Conservation (phyloP, 2,888 invertebrate species). For the Metopia argyrocephala region DNA sequence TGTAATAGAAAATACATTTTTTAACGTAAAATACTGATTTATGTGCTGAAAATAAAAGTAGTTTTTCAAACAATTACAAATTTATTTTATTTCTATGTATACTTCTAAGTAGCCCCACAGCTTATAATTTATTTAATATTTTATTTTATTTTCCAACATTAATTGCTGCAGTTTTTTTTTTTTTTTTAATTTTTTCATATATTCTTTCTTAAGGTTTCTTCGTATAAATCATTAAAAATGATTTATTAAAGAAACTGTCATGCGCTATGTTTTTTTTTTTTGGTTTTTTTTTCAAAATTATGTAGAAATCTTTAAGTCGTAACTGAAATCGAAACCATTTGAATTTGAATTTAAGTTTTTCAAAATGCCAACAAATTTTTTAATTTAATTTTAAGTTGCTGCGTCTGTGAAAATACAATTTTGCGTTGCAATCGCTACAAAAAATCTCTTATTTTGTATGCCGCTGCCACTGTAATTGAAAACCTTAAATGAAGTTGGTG, state of each 20-base stretch:
- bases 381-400: too few relatives aligned
- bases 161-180: constrained; percentile 25
- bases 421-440: not conserved
- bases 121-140: constrained; percentile 36
- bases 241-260: constrained; percentile 52
- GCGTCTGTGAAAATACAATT: not conserved
- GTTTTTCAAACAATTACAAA: constrained; percentile 58
- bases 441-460: not conserved
- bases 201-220: constrained; percentile 3
- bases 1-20: too few relatives aligned
- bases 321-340: not conserved
- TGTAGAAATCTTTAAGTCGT: not conserved
- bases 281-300: constrained; percentile 33
- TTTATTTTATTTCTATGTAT: constrained; percentile 35
- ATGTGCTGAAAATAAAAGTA: constrained; percentile 48
- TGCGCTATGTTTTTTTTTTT: too few relatives aligned
- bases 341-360: not conserved
- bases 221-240: constrained; percentile 58
- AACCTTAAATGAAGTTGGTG: constrained; percentile 46
- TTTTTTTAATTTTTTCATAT: not conserved
- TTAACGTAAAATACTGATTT: constrained; percentile 58
- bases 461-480: constrained; percentile 41
- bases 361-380: too few relatives aligned
- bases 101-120: too few relatives aligned
- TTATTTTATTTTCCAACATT: constrained; percentile 37